Base-by-base conservation (phyloP, 2,888 invertebrate genomes). In the Amphipoea lucens region DNA sequence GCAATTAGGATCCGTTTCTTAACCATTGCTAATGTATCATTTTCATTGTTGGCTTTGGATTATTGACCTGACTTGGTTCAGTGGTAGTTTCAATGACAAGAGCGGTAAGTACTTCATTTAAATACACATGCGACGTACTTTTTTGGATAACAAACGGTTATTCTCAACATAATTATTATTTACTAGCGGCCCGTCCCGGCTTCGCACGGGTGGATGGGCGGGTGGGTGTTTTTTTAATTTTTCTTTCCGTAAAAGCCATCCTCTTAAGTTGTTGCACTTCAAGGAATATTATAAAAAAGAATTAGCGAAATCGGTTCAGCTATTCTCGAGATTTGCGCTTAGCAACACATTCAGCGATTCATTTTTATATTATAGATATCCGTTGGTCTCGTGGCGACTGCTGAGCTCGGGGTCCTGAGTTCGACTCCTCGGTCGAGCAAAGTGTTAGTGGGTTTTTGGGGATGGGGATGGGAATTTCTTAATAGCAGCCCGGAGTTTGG, bases 1-100 rank as follows among this genome's bases (percentile, higher is more conserved):
- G 29, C 74, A 76, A 87, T 83, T 85, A 84, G 66, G 51, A 74
- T 29, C 12, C 65, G 51, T 77, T 78, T 78, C 70, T 4, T 80
- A 84, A 83, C 63, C 48, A 54, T 40, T 40, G 68, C 65, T 76
- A 62, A 69, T 82, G 63, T 66, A 54, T 54, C 0, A 40, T 69
- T 78, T 67, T 40, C 54, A 65, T 72, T 83, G 51, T 66, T 62
- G 40, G 51, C 57, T 70, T 57, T 29, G 29, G 29, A 45, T 54
- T 29, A n/a, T 51, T 78, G 63, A 81, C 69, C 74, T 69, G 69
- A 60, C 42, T 51, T 40, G 36, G 23, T 9, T 54, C 11, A 20
- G 48, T 48, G 36, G 29, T 23, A 40, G 14, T 48, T n/a, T 36
- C 14, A 76, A 66, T 40, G 40, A 67, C 2, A 57, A 63, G n/a